phyloP scores from a whole-genome alignment of 2,797 vertebrate genomes.

The Dromococcyx pavoninus region DNA sequence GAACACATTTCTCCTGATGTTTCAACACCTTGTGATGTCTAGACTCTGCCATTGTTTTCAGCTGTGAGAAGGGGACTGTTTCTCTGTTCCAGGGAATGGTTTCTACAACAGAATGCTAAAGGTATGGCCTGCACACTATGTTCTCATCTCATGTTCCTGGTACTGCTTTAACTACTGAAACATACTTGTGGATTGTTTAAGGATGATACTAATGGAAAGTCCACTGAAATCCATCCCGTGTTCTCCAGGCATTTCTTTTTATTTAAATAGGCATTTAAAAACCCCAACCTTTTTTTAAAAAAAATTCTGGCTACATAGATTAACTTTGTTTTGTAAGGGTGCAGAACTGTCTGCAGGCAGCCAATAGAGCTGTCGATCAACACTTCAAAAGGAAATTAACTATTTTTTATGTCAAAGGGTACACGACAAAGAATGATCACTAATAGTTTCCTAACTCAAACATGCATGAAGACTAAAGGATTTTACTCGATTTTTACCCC shows the following conservation, averaged over 20 bases:
- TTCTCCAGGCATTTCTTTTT: neutral
- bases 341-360: neutral
- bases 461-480: neutral
- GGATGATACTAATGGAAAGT: neutral
- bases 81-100: neutral
- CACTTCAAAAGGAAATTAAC: neutral
- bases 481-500: neutral
- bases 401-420: neutral
- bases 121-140: neutral
- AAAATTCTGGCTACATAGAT: neutral
- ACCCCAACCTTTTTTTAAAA: neutral
- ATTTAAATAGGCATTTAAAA: neutral
- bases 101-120: neutral
- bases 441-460: neutral
- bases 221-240: neutral
- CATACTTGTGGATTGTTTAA: neutral
- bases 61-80: neutral
- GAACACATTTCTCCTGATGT: neutral
- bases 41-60: neutral
- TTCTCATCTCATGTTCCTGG: neutral
- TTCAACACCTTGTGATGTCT: neutral
- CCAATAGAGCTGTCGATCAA: neutral
- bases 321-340: neutral
- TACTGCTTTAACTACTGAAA: neutral
- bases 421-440: neutral